A percentile compares a stretch with the other conserved stretches of the same genome.
Evolutionary conservation across 2,888 invertebrate species (phyloP).

Genomic region (Anthoptus insignis): DNA sequence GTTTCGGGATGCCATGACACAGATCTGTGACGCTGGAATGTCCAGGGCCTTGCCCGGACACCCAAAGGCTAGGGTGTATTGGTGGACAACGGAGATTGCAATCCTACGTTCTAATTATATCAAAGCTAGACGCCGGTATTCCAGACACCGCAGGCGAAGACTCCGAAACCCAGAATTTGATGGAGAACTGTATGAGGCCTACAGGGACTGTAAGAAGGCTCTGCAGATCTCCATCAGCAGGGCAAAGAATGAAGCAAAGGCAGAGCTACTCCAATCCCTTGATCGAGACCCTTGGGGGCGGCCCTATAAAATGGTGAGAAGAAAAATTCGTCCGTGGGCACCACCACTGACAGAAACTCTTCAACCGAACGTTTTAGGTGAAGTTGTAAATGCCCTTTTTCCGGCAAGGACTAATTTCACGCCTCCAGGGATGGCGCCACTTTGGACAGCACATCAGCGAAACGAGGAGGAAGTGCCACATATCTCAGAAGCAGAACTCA

Average conservation of each 20-base stretch:
- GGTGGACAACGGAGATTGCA: no score
- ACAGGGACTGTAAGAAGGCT: not conserved
- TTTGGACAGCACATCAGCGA: no score
- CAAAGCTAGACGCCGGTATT: not conserved
- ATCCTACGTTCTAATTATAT: not conserved
- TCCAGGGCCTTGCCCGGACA: no score
- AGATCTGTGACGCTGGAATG: no score
- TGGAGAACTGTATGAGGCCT: no score
- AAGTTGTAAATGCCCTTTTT: no score
- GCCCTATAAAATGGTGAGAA: not conserved
- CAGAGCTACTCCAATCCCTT: not conserved
- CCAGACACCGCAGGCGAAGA: not conserved
- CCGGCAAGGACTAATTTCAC: no score
- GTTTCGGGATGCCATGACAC: no score
- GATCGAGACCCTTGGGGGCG: conserved; percentile 11
- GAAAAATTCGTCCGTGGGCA: conserved; percentile 6
- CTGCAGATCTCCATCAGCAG: not conserved
- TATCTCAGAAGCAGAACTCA: no score
- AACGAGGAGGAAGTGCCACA: no score
- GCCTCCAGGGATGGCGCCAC: no score
- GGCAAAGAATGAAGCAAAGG: not conserved
- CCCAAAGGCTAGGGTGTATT: no score
- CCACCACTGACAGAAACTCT: conserved; percentile 6
- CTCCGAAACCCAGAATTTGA: not conserved
- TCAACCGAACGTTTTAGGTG: not conserved